These are phyloP conservation scores for Mionectes macconnelli DNA, from an alignment of 2,113 vertebrate genomes.

Conservation along the genomic window DNA sequence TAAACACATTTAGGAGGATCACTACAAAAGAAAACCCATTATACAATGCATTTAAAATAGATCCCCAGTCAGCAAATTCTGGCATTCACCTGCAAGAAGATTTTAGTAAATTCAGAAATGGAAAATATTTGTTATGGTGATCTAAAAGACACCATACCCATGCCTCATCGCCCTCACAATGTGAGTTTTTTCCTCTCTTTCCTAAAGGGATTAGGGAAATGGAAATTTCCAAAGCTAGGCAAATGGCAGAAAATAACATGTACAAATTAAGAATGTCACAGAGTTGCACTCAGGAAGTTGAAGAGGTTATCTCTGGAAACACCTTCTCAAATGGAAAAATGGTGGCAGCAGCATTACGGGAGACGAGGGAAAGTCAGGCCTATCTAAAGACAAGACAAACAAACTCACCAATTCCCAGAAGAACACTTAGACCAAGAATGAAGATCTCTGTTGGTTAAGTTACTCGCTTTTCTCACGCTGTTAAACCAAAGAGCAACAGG, in stretches of 20 bases:
- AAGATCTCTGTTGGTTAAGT: not conserved
- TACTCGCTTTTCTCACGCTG: not conserved
- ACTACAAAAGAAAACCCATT: not conserved
- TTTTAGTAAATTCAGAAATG: not conserved
- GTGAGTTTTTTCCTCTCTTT: not conserved
- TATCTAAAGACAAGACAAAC: not conserved
- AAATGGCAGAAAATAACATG: constrained; percentile 22
- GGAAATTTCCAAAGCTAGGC: constrained; percentile 32
- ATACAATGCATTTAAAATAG: not conserved
- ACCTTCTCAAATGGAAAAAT: constrained; percentile 43
- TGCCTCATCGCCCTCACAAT: not conserved
- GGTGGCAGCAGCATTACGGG: not conserved
- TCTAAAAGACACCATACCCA: not conserved
- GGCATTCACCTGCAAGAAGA: not conserved
- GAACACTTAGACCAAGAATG: not conserved
- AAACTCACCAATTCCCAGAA: not conserved
- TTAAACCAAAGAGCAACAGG: not conserved
- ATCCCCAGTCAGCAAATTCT: not conserved
- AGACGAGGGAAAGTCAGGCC: not conserved
- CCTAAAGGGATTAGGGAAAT: constrained; percentile 39
- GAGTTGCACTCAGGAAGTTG: constrained; percentile 8
- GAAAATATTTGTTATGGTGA: not conserved
- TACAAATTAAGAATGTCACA: constrained; percentile 16
- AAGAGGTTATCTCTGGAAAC: constrained; percentile 43
- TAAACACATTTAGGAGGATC: not conserved